Percentiles rank a stretch among this genome's conserved stretches.
Evolutionary conservation across 2,888 invertebrate genomes (phyloP).

Genomic region (Nymphalis urticae): DNA sequence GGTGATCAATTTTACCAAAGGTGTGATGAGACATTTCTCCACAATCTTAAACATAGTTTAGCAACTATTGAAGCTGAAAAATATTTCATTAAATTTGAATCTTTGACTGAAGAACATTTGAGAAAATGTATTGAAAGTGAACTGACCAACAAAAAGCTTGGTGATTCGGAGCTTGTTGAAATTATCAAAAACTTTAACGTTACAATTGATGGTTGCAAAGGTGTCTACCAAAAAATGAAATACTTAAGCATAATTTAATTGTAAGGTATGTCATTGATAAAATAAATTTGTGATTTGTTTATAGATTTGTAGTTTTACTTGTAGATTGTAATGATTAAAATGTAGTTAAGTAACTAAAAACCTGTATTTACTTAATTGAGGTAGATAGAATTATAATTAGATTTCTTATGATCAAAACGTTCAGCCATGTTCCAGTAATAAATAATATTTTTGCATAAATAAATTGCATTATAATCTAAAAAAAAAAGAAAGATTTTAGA

Average conservation of each 20-base stretch:
- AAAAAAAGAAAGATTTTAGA: slow-evolving; percentile 51
- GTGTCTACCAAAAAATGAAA: slow-evolving; percentile 70
- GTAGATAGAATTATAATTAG: too few species aligned
- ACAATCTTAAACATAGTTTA: slow-evolving; percentile 50
- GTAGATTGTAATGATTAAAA: not conserved
- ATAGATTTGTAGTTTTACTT: slow-evolving; percentile 29
- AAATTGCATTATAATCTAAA: not conserved
- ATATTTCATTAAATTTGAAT: slow-evolving; percentile 59
- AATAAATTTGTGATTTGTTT: slow-evolving; percentile 19
- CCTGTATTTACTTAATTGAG: too few species aligned
- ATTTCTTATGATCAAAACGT: too few species aligned
- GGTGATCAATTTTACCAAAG: slow-evolving; percentile 48
- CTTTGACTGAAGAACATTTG: slow-evolving; percentile 55
- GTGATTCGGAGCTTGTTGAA: slow-evolving; percentile 46
- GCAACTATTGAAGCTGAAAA: slow-evolving; percentile 51
- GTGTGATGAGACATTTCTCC: slow-evolving; percentile 57
- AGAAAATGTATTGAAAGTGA: slow-evolving; percentile 64
- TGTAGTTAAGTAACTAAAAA: not conserved
- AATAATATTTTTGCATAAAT: too few species aligned
- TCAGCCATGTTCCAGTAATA: too few species aligned
- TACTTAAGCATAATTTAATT: slow-evolving; percentile 51
- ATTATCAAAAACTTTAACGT: slow-evolving; percentile 68
- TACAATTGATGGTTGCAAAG: slow-evolving; percentile 71
- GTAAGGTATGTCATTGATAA: slow-evolving; percentile 33
- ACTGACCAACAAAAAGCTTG: slow-evolving; percentile 46